These are phyloP conservation scores for Cactoblastis cactorum DNA, from an alignment of 2,888 invertebrate species.

Conservation along the genomic window DNA sequence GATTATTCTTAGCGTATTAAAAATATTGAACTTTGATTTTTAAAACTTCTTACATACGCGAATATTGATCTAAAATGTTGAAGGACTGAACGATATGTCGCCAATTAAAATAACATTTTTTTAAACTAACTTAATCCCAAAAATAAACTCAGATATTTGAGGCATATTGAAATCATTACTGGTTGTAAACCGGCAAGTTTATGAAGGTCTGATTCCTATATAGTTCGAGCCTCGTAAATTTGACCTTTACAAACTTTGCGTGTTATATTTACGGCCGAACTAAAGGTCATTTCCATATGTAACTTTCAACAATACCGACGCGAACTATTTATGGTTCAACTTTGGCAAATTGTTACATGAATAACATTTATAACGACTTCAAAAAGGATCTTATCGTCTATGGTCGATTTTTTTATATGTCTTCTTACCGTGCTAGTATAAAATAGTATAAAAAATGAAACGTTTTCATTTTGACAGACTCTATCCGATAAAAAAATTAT, in stretches of 20 bases:
- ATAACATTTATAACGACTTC: not conserved
- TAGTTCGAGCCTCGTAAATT: slow-evolving; percentile 3
- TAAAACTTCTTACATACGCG: too few relatives aligned
- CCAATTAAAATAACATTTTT: too few relatives aligned
- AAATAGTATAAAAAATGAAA: too few relatives aligned
- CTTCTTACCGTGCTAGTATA: too few relatives aligned
- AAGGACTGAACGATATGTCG: too few relatives aligned
- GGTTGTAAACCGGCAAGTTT: not conserved
- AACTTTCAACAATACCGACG: not conserved
- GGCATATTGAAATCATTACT: slow-evolving; percentile 8
- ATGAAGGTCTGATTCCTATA: not conserved
- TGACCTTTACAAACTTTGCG: slow-evolving; percentile 6
- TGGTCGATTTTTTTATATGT: too few relatives aligned
- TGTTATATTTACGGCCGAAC: slow-evolving; percentile 7
- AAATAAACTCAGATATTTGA: slow-evolving; percentile 1
- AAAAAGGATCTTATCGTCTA: not conserved
- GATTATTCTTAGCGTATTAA: too few relatives aligned
- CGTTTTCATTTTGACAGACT: too few relatives aligned
- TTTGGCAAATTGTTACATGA: not conserved
- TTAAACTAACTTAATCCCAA: not conserved
- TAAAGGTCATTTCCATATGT: slow-evolving; percentile 5
- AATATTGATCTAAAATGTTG: too few relatives aligned
- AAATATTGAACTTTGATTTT: too few relatives aligned
- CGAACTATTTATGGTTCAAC: not conserved
- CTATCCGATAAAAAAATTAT: too few relatives aligned